Base-by-base conservation (phyloP, 53 echinoderm and acorn worm genomes). In the Hippasteria phrygiana region DNA sequence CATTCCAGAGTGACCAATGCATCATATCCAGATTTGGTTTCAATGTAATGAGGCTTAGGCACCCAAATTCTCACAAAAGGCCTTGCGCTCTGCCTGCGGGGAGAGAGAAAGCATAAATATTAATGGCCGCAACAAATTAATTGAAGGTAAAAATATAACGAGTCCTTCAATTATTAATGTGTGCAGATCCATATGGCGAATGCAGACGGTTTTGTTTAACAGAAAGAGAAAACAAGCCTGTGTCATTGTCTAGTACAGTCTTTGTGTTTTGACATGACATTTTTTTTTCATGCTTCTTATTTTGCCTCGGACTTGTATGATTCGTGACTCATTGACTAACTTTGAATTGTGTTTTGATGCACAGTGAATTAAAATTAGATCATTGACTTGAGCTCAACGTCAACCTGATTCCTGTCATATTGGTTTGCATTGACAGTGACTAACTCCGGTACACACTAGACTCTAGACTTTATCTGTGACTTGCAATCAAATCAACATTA, bases 1-100 rank as follows among this genome's bases (percentile, higher is more conserved):
- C 62, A 79, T 35, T 59, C 16, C n/a, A 38, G 59, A 79, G 62
- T 79, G 77, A 77, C 77, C 77, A 77, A 36, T 77, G 18, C 28
- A 79, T 59, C 79, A 79, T 79, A 46, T 62, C 55, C 39, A 55
- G 59, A 56, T 79, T 26, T 62, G 18, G 55, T 78, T 54, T 53
- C 78, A 33, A 43, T 54, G 35, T 56, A 78, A 79, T 56, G 38
- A 56, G 62, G 18, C 4, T 41, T 12, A 55, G 56, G 11, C 38
- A 46, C 69, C 69, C 20, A 2, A 59, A 59, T 59, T 51, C 51
- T 22, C 59, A 59, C 24, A 59, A 59, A 59, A 59, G 36, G 3
- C 24, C 74, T 28, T 28, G 12, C 77, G 17, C 51, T 43, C 45
- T 77, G 14, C 2, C 11, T n/a, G n/a, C n/a, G n/a, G n/a, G n/a